Base-by-base conservation (phyloP, 1,140 invertebrate species). In the Mamestra configurata region DNA sequence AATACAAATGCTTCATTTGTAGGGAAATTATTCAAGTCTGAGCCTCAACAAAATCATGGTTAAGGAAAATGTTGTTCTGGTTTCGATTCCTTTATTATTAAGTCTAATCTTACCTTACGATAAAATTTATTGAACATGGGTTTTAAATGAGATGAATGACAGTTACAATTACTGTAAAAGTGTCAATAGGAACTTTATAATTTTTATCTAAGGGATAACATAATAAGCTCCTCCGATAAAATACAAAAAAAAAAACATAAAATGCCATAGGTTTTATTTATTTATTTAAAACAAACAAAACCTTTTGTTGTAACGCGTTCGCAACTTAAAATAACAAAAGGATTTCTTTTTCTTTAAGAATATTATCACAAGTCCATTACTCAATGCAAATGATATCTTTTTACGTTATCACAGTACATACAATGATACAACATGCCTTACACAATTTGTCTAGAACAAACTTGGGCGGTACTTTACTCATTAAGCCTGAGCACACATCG, bases 361-460 rank as follows among this genome's bases (percentile, higher is more conserved):
- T 70, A 49, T 24, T 27, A 49, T 70, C 66, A 46, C 15, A 24
- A 46, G 20, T 24, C 66, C 37, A 68, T 80, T 76, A 80, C 72
- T 68, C 72, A 80, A 75, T 75, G 37, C 53, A 53, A 68, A 77
- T 64, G 49, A 75, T 57, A 82, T 53, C 73, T 49, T 57, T 72
- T 57, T 78, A 66, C 22, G 77, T 83, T 83, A 83, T 83, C 82
- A 59, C 27, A 1, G 40, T 68, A 68, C 55, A 61, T 64, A 76
- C 22, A 76, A 49, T 61, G 71, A 40, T 20, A 49, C 43, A 66
- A 66, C 61, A 43, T 64, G 77, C 51, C 79, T 77, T 82, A 80
- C 79, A 81, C 77, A 80, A 83, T 80, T 79, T 81, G 76, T 79
- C 59, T 79, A 79, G 61, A 76, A 71, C 77, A 76, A 81, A 83